Evolutionary conservation across 2,113 vertebrate species (phyloP).

Genomic region (Engystomops pustulosus): DNA sequence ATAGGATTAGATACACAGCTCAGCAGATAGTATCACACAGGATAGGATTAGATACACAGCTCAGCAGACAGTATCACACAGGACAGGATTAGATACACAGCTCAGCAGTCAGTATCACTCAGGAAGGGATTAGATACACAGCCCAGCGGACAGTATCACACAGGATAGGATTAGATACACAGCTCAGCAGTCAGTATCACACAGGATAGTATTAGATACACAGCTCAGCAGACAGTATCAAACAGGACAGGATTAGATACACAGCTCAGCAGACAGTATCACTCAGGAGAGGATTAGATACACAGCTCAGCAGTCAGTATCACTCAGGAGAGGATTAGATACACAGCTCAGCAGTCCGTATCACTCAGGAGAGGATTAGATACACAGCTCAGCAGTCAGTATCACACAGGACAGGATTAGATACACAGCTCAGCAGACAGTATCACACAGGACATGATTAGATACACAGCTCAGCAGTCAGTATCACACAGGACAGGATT

Average conservation of each 20-base stretch:
- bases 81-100: neutral
- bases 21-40: too few species aligned
- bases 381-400: neutral
- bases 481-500: neutral
- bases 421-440: neutral
- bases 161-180: too few species aligned
- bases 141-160: too few species aligned
- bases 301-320: neutral
- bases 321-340: neutral
- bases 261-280: neutral
- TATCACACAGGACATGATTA: neutral
- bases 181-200: too few species aligned
- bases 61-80: neutral
- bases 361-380: neutral
- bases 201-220: too few species aligned
- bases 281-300: neutral
- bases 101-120: neutral
- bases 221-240: too few species aligned
- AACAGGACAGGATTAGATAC: neutral
- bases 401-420: neutral
- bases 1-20: too few species aligned
- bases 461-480: neutral
- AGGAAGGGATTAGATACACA: too few species aligned
- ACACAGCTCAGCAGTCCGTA: neutral
- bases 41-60: neutral